Conservation (phyloP, 2,888 invertebrate species). For the Drosophila robusta region DNA sequence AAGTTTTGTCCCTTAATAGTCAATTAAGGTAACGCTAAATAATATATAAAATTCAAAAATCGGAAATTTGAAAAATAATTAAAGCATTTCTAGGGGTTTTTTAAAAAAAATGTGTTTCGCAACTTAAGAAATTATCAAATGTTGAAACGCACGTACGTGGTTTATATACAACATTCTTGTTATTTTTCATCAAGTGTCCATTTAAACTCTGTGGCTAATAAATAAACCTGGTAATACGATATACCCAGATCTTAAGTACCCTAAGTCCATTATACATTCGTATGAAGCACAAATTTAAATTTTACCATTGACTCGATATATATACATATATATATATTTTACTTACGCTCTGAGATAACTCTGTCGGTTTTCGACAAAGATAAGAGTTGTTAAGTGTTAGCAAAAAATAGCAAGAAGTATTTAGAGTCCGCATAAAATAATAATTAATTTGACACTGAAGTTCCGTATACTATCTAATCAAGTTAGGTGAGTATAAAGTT, state of each 20-base stretch:
- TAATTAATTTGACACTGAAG: background rate
- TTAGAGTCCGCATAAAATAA: slow-evolving; percentile 6
- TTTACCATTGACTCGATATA: background rate
- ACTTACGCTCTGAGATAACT: background rate
- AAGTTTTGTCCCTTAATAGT: too few species aligned
- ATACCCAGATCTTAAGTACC: background rate
- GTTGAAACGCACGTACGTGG: too few species aligned
- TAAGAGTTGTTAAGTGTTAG: background rate
- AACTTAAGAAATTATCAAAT: too few species aligned
- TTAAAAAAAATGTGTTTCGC: too few species aligned
- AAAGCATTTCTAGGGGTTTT: too few species aligned
- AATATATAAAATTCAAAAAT: too few species aligned
- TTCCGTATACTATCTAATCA: slow-evolving; percentile 1
- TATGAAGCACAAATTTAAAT: background rate
- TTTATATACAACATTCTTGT: too few species aligned
- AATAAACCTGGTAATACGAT: background rate
- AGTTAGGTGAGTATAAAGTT: slow-evolving; percentile 2
- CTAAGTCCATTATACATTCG: background rate
- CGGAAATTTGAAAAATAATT: too few species aligned
- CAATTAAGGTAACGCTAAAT: too few species aligned
- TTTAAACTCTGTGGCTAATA: background rate
- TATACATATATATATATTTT: background rate
- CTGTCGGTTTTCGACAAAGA: too few species aligned
- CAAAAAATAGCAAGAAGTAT: background rate
- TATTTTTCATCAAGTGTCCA: too few species aligned